These are phyloP conservation scores for Morus bassanus DNA, from an alignment of 2,797 vertebrate genomes.

Conservation along the genomic window DNA sequence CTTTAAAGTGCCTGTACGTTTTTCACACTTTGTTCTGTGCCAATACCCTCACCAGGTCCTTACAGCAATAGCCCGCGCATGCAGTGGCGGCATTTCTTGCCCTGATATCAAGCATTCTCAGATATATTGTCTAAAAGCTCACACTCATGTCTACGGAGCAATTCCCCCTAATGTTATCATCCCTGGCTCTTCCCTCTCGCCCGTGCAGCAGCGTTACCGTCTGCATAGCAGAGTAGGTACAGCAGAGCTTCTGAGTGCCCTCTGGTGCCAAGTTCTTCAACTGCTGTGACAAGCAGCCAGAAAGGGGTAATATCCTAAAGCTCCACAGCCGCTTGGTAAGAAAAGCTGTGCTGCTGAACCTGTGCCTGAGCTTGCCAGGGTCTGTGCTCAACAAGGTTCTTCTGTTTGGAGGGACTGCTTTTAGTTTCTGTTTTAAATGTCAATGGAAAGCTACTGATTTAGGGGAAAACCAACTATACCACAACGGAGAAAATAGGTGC, in stretches of 20 bases:
- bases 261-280: background rate
- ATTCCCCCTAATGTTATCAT: background rate
- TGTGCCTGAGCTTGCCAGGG: background rate
- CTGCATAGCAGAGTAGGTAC: fast-evolving
- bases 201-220: background rate
- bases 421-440: background rate
- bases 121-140: background rate
- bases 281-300: background rate
- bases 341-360: background rate
- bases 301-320: background rate
- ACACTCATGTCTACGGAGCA: background rate
- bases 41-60: background rate
- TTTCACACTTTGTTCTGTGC: background rate
- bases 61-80: fast-evolving
- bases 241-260: background rate
- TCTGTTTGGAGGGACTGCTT: background rate
- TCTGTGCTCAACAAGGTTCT: background rate
- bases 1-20: background rate
- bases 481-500: background rate
- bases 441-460: background rate
- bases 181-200: background rate
- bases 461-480: background rate
- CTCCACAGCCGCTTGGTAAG: background rate
- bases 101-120: fast-evolving
- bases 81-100: background rate